phyloP scores from a whole-genome alignment of 2,888 invertebrate species.

The Falcaria lacertinaria region DNA sequence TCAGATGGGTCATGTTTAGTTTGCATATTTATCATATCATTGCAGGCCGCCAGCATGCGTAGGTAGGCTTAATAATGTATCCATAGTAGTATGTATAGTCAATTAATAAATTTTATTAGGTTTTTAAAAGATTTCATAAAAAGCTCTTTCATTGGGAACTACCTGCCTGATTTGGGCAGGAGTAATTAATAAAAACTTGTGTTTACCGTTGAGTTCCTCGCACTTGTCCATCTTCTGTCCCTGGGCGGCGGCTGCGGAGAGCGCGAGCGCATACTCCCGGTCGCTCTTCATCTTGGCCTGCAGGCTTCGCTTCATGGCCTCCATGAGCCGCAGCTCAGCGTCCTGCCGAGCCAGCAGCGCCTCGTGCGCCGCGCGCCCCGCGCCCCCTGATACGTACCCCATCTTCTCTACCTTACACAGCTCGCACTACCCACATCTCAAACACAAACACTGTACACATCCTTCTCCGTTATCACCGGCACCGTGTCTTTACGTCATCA shows the following conservation, averaged over 20 bases:
- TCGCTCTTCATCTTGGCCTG: conserved; percentile 94
- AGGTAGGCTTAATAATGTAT: no score
- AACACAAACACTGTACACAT: conserved; percentile 72
- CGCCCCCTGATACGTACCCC: conserved; percentile 93
- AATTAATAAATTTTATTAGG: no score
- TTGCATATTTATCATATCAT: neutral
- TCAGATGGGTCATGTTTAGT: neutral
- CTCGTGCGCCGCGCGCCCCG: conserved; percentile 94
- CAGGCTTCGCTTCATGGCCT: conserved; percentile 93
- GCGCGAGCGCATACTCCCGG: conserved; percentile 92
- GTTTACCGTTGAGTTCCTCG: conserved; percentile 83
- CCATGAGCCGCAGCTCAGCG: conserved; percentile 94
- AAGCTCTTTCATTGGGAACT: no score
- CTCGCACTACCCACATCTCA: conserved; percentile 60
- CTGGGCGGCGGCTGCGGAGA: conserved; percentile 89
- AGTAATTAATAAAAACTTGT: conserved; percentile 16
- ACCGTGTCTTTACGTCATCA: conserved; percentile 49
- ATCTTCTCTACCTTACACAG: conserved; percentile 64
- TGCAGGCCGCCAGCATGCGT: no score
- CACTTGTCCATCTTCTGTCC: conserved; percentile 90
- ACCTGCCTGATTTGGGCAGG: no score
- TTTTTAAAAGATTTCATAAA: no score
- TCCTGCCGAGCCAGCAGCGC: conserved; percentile 94
- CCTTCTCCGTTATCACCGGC: conserved; percentile 64
- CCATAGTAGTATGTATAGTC: no score